These are phyloP conservation scores for Xestia c-nigrum DNA, from an alignment of 2,888 invertebrate species.

Conservation along the genomic window DNA sequence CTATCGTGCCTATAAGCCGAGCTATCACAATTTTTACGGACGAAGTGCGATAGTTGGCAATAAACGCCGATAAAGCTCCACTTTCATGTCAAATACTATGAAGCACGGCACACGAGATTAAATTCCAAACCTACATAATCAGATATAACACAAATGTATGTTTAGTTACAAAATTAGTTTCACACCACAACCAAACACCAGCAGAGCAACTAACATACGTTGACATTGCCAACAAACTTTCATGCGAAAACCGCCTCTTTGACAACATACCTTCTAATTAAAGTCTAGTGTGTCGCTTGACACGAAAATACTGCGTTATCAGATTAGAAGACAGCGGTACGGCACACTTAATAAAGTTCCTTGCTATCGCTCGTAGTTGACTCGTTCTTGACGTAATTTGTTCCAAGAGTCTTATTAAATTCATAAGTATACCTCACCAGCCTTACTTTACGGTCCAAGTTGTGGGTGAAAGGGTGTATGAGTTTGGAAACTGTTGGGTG, in stretches of 20 bases:
- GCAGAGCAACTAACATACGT: conserved; percentile 9
- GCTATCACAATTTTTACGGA: too few relatives aligned
- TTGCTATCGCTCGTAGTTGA: conserved; percentile 73
- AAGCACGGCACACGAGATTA: conserved; percentile 28
- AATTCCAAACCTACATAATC: conserved; percentile 28
- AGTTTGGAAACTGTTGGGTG: conserved; percentile 44
- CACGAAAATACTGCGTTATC: conserved; percentile 68
- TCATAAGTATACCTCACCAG: conserved; percentile 83
- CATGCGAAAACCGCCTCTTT: conserved; percentile 28
- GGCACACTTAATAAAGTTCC: conserved; percentile 72
- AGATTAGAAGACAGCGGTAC: conserved; percentile 67
- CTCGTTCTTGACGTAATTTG: conserved; percentile 79
- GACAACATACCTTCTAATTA: conserved; percentile 55
- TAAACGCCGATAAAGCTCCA: neutral
- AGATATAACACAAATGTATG: conserved; percentile 33
- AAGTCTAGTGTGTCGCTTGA: conserved; percentile 58
- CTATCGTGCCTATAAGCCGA: too few relatives aligned
- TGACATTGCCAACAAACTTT: conserved; percentile 33
- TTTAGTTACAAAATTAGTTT: conserved; percentile 54
- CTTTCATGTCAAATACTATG: conserved; percentile 5
- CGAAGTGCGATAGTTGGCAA: neutral
- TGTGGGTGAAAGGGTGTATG: conserved; percentile 56
- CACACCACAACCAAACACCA: conserved; percentile 33
- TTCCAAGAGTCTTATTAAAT: conserved; percentile 85
- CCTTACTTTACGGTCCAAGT: conserved; percentile 71